Evolutionary conservation across 1,140 invertebrate species (phyloP).

Genomic region (Drosophila insularis): DNA sequence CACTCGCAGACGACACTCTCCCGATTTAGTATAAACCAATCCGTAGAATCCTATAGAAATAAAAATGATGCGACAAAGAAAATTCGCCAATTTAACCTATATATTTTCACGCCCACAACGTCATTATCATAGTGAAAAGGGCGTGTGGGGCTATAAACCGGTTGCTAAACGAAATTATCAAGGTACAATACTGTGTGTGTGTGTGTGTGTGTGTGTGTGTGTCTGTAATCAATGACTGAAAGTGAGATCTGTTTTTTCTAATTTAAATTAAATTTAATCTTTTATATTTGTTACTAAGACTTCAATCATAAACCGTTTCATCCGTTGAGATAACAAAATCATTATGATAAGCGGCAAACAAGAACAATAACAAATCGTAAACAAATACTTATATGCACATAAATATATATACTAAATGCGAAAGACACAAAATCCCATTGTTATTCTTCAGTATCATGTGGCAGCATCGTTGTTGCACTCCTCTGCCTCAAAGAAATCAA

Average conservation of each 20-base stretch:
- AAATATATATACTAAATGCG: background rate
- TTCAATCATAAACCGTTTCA: conserved; percentile 48
- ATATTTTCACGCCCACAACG: conserved; percentile 46
- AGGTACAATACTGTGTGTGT: conserved; percentile 73
- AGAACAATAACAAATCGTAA: conserved; percentile 24
- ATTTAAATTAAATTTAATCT: conserved; percentile 12
- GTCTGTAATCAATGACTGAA: conserved; percentile 22
- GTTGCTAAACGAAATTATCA: conserved; percentile 77
- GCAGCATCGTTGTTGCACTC: conserved; percentile 1
- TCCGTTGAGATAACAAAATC: conserved; percentile 61
- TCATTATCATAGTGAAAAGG: conserved; percentile 84
- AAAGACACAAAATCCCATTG: conserved; percentile 13
- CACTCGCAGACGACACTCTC: background rate
- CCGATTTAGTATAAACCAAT: background rate
- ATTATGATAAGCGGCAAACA: conserved; percentile 47
- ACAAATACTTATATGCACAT: conserved; percentile 32
- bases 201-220: background rate
- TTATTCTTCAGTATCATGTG: conserved; percentile 3
- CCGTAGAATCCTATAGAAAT: conserved; percentile 24
- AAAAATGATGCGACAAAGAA: conserved; percentile 66
- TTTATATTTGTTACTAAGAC: conserved; percentile 38
- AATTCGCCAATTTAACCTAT: conserved; percentile 28
- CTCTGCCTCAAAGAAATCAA: background rate
- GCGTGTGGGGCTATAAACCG: conserved; percentile 85
- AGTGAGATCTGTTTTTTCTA: conserved; percentile 25